A percentile compares a stretch with the other conserved stretches of the same genome.
phyloP scores from a whole-genome alignment of 1,140 invertebrate species.

The Phthorimaea operculella region DNA sequence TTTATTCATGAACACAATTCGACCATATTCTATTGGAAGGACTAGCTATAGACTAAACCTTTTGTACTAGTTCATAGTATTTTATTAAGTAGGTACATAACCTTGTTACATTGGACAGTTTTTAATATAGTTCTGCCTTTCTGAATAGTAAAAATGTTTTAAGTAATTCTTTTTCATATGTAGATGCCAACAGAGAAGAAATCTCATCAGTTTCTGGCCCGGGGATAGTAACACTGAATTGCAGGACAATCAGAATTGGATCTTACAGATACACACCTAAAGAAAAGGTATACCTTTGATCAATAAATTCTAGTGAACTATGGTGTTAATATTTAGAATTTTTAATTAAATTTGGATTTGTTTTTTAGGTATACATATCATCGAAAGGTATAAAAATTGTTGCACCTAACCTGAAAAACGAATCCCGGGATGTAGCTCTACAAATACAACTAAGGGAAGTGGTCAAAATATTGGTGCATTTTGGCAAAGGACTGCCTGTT shows the following conservation, averaged over 20 bases:
- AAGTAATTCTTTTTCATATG: constrained; percentile 22
- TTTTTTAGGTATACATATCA: constrained; percentile 71
- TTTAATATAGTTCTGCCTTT: too few species aligned
- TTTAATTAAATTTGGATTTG: constrained; percentile 10
- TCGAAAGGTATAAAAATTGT: constrained; percentile 74
- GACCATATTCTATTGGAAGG: too few species aligned
- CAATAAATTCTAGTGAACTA: not conserved
- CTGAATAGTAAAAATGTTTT: constrained; percentile 5
- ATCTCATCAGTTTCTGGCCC: constrained; percentile 24
- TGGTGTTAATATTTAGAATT: constrained; percentile 4
- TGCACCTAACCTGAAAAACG: constrained; percentile 73
- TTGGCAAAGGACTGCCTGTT: constrained; percentile 77
- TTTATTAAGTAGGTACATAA: too few species aligned
- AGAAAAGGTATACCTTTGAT: constrained; percentile 67
- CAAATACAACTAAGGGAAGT: constrained; percentile 74
- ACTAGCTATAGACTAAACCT: too few species aligned
- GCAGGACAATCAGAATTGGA: constrained; percentile 82
- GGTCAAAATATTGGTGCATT: constrained; percentile 78
- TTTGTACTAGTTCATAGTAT: too few species aligned
- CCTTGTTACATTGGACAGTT: too few species aligned
- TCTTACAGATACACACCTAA: constrained; percentile 79
- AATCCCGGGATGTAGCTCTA: constrained; percentile 69
- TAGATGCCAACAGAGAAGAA: constrained; percentile 63
- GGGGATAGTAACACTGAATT: constrained; percentile 67
- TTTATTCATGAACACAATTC: too few species aligned